These are phyloP conservation scores for Apostichopus parvimensis DNA, from an alignment of 35 echinoderm and acorn worm species.

Conservation along the genomic window DNA sequence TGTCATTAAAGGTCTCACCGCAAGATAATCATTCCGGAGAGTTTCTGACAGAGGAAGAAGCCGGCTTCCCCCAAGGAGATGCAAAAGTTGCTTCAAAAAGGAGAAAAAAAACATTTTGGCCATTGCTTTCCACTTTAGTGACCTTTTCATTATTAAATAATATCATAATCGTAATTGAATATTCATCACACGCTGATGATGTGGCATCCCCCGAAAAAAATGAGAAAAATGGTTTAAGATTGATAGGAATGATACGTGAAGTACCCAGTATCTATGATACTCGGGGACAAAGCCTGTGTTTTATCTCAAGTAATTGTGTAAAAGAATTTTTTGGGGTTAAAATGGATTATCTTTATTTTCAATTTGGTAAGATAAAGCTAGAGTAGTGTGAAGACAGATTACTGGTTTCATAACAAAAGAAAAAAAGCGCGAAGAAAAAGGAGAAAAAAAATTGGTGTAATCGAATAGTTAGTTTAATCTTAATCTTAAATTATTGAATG, in stretches of 20 bases:
- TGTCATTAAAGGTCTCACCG: constrained; percentile 25
- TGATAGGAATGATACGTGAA: not conserved
- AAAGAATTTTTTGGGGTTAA: no score
- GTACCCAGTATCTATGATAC: no score
- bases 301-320: no score
- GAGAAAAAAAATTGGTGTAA: no score
- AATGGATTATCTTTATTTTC: no score
- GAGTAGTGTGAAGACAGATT: no score
- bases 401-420: no score
- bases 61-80: not conserved
- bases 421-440: no score
- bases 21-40: not conserved
- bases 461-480: no score
- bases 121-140: not conserved
- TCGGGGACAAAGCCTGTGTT: no score
- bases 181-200: constrained; percentile 1
- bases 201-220: not conserved
- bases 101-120: not conserved
- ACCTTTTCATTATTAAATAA: constrained; percentile 1
- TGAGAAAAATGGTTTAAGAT: not conserved
- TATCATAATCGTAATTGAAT: not conserved
- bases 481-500: no score
- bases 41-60: constrained; percentile 24
- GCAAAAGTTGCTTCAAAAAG: not conserved
- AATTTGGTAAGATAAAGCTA: no score